Evolutionary conservation across 1,140 invertebrate genomes (phyloP).

Genomic region (Cydia amplana): DNA sequence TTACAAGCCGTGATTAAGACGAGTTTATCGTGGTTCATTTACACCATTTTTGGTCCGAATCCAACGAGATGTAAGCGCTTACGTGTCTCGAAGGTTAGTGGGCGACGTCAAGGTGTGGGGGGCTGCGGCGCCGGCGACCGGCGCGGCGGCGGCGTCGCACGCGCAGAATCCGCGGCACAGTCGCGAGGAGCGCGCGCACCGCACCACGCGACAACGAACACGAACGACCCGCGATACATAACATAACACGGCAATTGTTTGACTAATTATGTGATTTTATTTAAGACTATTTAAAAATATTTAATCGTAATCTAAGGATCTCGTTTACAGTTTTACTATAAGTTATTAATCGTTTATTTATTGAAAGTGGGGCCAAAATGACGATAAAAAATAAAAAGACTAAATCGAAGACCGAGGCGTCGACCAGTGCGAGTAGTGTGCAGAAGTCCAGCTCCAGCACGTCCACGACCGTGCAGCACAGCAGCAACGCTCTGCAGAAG

Average conservation of each 20-base stretch:
- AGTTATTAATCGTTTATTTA: constrained; percentile 44
- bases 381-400: constrained; percentile 80
- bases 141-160: constrained; percentile 35
- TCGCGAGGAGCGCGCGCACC: constrained; percentile 67
- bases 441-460: constrained; percentile 68
- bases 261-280: constrained; percentile 64
- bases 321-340: constrained; percentile 49
- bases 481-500: constrained; percentile 72
- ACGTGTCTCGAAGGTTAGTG: constrained; percentile 75
- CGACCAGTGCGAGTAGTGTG: constrained; percentile 70
- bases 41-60: constrained; percentile 74
- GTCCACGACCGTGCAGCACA: constrained; percentile 66
- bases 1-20: background rate
- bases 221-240: constrained; percentile 74
- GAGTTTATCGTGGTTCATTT: constrained; percentile 41
- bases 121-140: constrained; percentile 44
- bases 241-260: constrained; percentile 71
- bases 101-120: constrained; percentile 66
- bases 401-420: constrained; percentile 69
- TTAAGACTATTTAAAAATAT: constrained; percentile 51
- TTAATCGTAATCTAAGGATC: constrained; percentile 71
- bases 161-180: constrained; percentile 67
- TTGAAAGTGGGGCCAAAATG: constrained; percentile 68
- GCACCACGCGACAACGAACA: constrained; percentile 63
- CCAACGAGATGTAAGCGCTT: constrained; percentile 72